These are phyloP conservation scores for Apis florea DNA, from an alignment of 1,140 invertebrate genomes.

Conservation along the genomic window DNA sequence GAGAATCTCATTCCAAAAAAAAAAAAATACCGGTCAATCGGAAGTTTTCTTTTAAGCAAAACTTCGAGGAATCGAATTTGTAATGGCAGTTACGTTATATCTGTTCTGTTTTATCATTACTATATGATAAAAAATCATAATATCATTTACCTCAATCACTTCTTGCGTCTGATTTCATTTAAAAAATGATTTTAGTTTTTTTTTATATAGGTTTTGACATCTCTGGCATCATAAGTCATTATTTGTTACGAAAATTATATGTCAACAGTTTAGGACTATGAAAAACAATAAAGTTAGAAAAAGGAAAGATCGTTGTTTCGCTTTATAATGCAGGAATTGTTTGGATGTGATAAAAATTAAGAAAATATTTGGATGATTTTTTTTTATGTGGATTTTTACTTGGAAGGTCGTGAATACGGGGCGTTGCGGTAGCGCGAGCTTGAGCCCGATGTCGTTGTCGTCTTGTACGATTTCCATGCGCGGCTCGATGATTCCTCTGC, in stretches of 20 bases:
- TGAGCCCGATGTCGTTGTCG: conserved; percentile 77
- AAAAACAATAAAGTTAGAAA: conserved; percentile 56
- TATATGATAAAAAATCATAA: conserved; percentile 33
- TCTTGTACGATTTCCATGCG: conserved; percentile 81
- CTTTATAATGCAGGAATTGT: not conserved
- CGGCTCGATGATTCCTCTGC: conserved; percentile 79
- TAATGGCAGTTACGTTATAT: conserved; percentile 8
- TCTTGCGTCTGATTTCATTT: conserved; percentile 21
- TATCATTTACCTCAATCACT: conserved; percentile 37
- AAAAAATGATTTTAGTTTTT: conserved; percentile 52
- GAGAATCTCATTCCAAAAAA: not conserved
- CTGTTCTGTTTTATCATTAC: not conserved
- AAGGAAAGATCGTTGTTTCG: conserved; percentile 3
- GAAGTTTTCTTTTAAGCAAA: not conserved
- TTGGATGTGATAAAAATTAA: conserved; percentile 1
- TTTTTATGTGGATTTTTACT: conserved; percentile 70
- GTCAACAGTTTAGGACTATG: conserved; percentile 57
- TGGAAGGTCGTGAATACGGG: conserved; percentile 78
- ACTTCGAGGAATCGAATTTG: not conserved
- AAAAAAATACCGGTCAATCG: not conserved
- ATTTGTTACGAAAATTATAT: conserved; percentile 52
- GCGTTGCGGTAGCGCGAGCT: conserved; percentile 77
- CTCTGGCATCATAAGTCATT: conserved; percentile 46
- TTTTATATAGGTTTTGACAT: conserved; percentile 47
- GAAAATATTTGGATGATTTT: conserved; percentile 45